These are phyloP conservation scores for Emydoidea blandingii DNA, from an alignment of 2,797 vertebrate species.

Conservation along the genomic window DNA sequence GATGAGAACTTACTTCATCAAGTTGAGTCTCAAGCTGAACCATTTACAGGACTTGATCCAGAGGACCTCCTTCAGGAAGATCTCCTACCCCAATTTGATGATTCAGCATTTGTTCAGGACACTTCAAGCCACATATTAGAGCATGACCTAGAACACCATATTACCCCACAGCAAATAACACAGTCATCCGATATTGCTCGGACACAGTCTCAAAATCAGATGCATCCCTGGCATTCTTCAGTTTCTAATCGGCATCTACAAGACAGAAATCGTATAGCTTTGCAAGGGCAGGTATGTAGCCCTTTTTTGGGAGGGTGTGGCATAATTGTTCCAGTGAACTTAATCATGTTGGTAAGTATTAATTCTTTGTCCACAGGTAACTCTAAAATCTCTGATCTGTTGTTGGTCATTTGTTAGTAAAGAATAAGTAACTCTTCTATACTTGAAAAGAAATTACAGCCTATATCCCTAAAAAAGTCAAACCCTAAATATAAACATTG, in stretches of 20 bases:
- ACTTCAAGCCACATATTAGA: constrained; percentile 82
- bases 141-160: constrained; percentile 83
- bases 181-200: constrained; percentile 71
- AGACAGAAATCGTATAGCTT: constrained; percentile 70
- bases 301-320: background rate
- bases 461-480: background rate
- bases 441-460: background rate
- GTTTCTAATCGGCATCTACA: constrained; percentile 77
- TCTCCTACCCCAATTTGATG: constrained; percentile 93
- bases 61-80: constrained; percentile 93
- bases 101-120: constrained; percentile 88
- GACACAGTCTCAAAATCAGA: constrained; percentile 71
- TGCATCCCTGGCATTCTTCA: constrained; percentile 80
- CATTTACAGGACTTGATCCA: constrained; percentile 90
- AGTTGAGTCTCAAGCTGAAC: constrained; percentile 86
- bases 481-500: background rate
- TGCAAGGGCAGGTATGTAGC: constrained; percentile 81
- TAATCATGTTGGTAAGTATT: background rate
- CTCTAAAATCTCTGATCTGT: background rate
- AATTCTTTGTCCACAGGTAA: background rate
- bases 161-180: constrained; percentile 73
- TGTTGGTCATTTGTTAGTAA: background rate
- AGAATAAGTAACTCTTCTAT: background rate
- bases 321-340: background rate
- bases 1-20: constrained; percentile 89